Base-by-base conservation (phyloP, 2,797 vertebrate species). In the Typhlichthys subterraneus region DNA sequence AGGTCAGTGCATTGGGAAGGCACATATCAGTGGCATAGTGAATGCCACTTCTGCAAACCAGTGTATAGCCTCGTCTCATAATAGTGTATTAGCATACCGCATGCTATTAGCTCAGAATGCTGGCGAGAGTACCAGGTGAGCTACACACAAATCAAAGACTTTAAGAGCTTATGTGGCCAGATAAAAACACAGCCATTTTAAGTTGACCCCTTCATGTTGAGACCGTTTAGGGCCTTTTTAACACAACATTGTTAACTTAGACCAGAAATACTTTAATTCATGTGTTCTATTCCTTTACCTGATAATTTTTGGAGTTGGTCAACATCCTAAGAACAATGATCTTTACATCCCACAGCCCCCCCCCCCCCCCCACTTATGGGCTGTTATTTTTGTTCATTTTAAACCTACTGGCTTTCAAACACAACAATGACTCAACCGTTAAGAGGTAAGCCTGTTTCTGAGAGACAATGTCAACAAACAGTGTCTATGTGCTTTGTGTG, bases 1-100 rank as follows among this genome's bases (percentile, higher is more conserved):
- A 87, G 84, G 83, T 86, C 87, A 92, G 90, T 91, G 91, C 90
- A 90, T 86, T 46, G 33, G 69, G 61, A 75, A 63, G 87, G 79
- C 83, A 82, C 77, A 75, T 69, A 79, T 74, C 48, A 50, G 90
- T 76, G 85, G 69, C 75, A 69, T 47, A 48, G 64, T 66, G 79
- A 81, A 80, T 70, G 83, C 79, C 89, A 83, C 87, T 77, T 77
- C 85, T 81, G 82, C 82, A 77, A 89, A 86, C 90, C 89, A 92
- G 91, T 90, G 90, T 88, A 89, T 85, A 81, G 84, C 85, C 75
- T 80, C 0, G 69, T 86, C 85, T 74, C 80, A 58, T 19, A 77
- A 78, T 72, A 63, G 79, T 72, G 82, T 87, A 57, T 69, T 53
- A 15, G 59, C 38, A 38, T 9, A 42, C 38, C 47, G 15, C 38